Percentiles rank a stretch among this genome's conserved stretches.
Evolutionary conservation across 2,113 vertebrate species (phyloP).

Genomic region (Oreotrochilus melanogaster): DNA sequence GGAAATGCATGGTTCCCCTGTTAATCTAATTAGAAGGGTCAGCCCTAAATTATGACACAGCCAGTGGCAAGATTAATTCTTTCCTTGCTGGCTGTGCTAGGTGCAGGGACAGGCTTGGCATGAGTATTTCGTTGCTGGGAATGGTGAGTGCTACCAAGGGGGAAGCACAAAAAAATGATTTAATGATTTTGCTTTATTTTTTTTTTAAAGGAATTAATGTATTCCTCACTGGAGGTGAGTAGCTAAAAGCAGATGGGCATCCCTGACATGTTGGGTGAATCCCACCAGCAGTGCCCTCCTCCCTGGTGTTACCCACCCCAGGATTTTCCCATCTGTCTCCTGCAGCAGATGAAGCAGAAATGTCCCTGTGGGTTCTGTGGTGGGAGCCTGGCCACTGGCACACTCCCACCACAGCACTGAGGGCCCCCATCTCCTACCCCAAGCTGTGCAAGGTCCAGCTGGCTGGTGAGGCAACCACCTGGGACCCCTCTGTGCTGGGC

Average conservation of each 20-base stretch:
- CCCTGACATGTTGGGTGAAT: fast-evolving
- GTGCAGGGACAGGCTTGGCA: neutral
- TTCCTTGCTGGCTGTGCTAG: neutral
- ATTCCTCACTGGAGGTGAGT: neutral
- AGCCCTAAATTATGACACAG: neutral
- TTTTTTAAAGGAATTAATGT: neutral
- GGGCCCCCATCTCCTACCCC: neutral
- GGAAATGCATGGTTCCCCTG: neutral
- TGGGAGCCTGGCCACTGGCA: neutral
- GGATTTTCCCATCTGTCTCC: neutral
- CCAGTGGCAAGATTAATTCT: neutral
- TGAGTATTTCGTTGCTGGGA: neutral
- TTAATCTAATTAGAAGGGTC: conserved; percentile 30
- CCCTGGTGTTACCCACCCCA: neutral
- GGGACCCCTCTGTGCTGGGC: fast-evolving
- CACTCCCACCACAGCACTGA: neutral
- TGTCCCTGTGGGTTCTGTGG: fast-evolving
- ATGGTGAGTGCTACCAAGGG: fast-evolving
- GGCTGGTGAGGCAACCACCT: fast-evolving
- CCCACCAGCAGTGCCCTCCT: fast-evolving
- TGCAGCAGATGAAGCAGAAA: fast-evolving
- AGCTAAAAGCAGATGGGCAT: neutral
- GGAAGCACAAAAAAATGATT: neutral
- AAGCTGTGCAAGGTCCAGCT: neutral
- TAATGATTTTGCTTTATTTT: neutral